Conservation (phyloP, 1,140 invertebrate genomes). For the Popillia japonica region DNA sequence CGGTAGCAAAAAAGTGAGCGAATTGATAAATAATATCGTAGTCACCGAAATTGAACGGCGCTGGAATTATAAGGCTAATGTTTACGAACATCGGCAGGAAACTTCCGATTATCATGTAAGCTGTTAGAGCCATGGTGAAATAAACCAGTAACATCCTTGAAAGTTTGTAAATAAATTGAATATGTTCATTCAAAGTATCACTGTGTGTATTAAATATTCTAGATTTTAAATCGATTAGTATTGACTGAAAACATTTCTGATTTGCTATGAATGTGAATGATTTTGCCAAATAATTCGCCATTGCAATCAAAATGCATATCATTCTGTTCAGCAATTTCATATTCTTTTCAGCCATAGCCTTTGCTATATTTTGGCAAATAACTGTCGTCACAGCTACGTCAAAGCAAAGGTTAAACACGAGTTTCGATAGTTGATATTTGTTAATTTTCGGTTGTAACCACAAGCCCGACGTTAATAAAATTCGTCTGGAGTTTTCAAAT, state of each 20-base stretch:
- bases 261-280: background rate
- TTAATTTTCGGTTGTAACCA: background rate
- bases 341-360: background rate
- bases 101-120: background rate
- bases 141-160: background rate
- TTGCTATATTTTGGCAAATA: background rate
- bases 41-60: background rate
- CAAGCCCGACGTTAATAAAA: background rate
- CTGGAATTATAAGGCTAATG: conserved; percentile 3
- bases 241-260: background rate
- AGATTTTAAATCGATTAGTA: background rate
- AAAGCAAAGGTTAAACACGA: background rate
- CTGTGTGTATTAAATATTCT: background rate
- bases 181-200: background rate
- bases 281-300: conserved; percentile 2
- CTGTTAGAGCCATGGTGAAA: background rate
- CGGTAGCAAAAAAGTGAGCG: background rate
- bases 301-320: conserved; percentile 15
- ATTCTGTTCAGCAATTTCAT: background rate
- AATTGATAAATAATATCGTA: conserved; percentile 2
- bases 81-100: background rate
- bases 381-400: background rate
- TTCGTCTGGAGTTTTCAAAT: background rate
- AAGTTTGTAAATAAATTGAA: background rate
- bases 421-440: background rate